Conservation (phyloP, 92 coral and sea anemone species). For the Nematostella vectensis region DNA sequence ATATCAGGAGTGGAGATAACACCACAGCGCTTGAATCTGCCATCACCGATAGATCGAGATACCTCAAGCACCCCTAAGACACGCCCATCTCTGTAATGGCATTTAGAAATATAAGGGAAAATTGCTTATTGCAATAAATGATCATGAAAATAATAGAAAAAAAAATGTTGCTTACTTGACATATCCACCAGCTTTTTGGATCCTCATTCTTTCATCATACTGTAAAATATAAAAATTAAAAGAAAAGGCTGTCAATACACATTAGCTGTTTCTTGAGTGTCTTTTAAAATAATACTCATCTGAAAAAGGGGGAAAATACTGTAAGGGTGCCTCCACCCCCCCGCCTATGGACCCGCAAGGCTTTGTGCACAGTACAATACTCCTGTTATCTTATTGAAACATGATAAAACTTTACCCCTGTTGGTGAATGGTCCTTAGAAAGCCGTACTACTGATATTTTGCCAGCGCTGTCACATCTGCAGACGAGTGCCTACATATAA, state of each 20-base stretch:
- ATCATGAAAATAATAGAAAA: no score
- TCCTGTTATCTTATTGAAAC: no score
- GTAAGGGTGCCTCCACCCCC: no score
- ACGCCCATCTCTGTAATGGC: slow-evolving; percentile 74
- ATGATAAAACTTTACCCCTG: no score
- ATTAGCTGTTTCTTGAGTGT: no score
- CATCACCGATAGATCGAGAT: slow-evolving; percentile 91
- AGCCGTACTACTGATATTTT: slow-evolving; percentile 72
- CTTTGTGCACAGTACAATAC: no score
- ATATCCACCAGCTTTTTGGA: slow-evolving; percentile 91
- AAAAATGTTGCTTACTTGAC: slow-evolving; percentile 92
- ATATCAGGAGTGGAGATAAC: slow-evolving; percentile 92
- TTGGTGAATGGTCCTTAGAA: slow-evolving; percentile 90
- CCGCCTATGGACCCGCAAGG: no score
- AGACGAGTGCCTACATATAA: slow-evolving; percentile 72
- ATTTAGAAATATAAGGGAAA: no score
- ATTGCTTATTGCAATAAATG: no score
- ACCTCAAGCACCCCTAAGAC: slow-evolving; percentile 92
- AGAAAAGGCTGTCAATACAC: no score
- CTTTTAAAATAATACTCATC: no score
- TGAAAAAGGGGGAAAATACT: no score
- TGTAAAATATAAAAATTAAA: slow-evolving; percentile 12
- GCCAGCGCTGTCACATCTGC: slow-evolving; percentile 66
- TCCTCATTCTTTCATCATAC: slow-evolving; percentile 94
- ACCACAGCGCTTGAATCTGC: slow-evolving; percentile 92